Evolutionary conservation across 2,113 vertebrate species (phyloP), one percentile per base, ranked within the genome.

Genomic region (Saimiri boliviensis): DNA sequence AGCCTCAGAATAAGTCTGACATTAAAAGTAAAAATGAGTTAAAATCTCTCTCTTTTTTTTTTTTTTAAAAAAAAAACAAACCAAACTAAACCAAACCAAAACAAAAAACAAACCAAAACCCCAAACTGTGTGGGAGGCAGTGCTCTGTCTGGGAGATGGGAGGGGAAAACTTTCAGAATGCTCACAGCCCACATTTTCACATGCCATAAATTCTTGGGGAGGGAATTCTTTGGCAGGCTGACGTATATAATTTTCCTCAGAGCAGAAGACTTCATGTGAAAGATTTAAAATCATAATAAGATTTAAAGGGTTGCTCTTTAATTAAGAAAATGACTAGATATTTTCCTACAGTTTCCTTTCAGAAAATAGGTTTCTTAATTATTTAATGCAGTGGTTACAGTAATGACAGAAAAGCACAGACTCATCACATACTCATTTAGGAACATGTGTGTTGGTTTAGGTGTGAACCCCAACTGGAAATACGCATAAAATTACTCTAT

Each of bases 11-110:
- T 89, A 95, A 96, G 96, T 93, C 94, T 96, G 93, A 98, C 91
- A 98, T 97, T 97, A 93, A 92, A 84, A 92, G 92, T 88, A 88
- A 97, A 97, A 96, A 95, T 97, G 84, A 97, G 94, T 97, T 98
- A 89, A 97, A 97, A 54, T 95, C 37, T 83, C 86, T 58, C 85
- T 86, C 58, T 90, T 77, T 10, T 54, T n/a, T 77, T 49, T 19
- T 32, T 32, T 81, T 79, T 35, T 16, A 1, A 30, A 30, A 63
- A 54, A 3, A 68, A 60, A 27, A 25, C 25, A 63, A 40, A 87
- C 82, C 58, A 94, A 90, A 98, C 6, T 7, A 37, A 71, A 71
- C 37, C 32, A 63, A 5, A 63, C 21, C 17, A 63, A 6, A 63
- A 23, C 20, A 40, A 74, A 66, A 40, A 87, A 86, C 58, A 94